Evolutionary conservation across 2,113 vertebrate genomes (phyloP).

Genomic region (Saguinus imperator): DNA sequence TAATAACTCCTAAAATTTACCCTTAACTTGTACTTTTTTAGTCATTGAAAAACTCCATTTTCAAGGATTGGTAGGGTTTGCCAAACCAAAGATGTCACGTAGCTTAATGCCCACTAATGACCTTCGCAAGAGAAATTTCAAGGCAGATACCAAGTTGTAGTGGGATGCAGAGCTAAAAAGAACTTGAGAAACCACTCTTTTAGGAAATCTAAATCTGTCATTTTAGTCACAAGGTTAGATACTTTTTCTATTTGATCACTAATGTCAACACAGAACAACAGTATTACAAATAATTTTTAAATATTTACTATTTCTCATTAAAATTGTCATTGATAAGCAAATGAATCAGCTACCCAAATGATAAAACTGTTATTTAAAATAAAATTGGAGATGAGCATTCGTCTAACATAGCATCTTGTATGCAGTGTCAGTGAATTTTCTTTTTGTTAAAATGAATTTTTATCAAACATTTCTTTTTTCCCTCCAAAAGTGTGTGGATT

Average conservation of each 20-base stretch:
- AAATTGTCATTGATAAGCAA: constrained; percentile 31
- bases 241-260: neutral
- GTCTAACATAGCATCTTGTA: neutral
- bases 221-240: neutral
- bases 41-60: neutral
- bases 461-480: constrained; percentile 44
- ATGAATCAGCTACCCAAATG: neutral
- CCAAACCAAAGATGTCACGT: neutral
- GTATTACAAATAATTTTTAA: neutral
- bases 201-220: neutral
- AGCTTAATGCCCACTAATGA: neutral
- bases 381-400: neutral
- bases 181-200: neutral
- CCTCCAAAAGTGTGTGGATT: constrained; percentile 92
- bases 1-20: neutral
- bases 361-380: constrained; percentile 14
- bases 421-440: neutral
- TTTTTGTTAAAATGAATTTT: constrained; percentile 43
- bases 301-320: neutral
- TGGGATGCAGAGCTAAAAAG: neutral
- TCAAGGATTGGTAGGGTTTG: neutral
- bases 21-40: neutral
- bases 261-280: constrained; percentile 30
- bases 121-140: neutral
- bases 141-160: neutral